These are phyloP conservation scores for Spinus pinus DNA, from an alignment of 2,797 vertebrate genomes.

Conservation along the genomic window DNA sequence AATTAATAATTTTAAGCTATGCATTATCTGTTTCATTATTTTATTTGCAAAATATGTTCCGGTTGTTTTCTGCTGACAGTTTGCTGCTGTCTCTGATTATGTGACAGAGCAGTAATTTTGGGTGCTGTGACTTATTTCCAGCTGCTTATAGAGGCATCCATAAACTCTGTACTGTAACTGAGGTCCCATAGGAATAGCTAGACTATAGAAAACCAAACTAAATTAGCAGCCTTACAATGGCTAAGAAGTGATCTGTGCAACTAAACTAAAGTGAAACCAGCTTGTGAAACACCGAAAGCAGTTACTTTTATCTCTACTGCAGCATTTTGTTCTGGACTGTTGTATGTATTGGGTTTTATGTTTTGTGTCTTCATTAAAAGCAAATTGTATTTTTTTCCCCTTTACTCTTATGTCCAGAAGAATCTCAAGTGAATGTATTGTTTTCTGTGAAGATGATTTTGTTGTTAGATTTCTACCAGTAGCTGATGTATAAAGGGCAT, in stretches of 20 bases:
- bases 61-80: not conserved
- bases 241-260: not conserved
- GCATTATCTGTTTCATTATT: not conserved
- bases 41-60: not conserved
- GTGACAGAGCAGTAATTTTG: not conserved
- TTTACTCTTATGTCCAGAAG: not conserved
- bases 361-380: not conserved
- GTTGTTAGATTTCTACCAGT: not conserved
- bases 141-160: not conserved
- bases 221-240: not conserved
- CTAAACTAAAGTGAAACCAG: not conserved
- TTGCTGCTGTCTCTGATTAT: not conserved
- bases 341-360: not conserved
- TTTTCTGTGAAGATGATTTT: conserved; percentile 2
- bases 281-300: not conserved
- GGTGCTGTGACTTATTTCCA: not conserved
- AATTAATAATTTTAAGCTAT: not conserved
- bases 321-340: not conserved
- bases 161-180: not conserved
- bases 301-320: not conserved
- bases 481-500: not conserved
- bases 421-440: not conserved
- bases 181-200: not conserved
- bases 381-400: not conserved
- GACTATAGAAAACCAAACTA: not conserved